A percentile compares a stretch with the other conserved stretches of the same genome.
These are phyloP conservation scores for Euclidia mi DNA, from an alignment of 2,888 invertebrate genomes.

Conservation along the genomic window DNA sequence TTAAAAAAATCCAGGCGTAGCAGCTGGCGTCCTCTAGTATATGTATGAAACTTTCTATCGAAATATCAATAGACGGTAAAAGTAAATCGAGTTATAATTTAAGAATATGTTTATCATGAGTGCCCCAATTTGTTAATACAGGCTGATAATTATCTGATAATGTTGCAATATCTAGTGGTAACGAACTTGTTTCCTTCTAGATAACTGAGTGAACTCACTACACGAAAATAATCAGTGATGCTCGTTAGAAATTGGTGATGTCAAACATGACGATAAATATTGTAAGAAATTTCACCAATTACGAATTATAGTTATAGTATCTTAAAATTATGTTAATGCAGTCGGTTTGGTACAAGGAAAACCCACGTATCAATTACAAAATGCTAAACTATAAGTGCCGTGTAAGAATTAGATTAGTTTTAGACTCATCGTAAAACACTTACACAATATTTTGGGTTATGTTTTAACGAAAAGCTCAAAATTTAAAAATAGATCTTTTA, in stretches of 20 bases:
- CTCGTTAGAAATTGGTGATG: slow-evolving; percentile 50
- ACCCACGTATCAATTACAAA: neutral
- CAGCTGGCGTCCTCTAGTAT: too few relatives aligned
- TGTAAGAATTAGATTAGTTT: too few relatives aligned
- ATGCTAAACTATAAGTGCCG: too few relatives aligned
- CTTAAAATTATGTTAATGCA: slow-evolving; percentile 36
- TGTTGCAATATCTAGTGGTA: slow-evolving; percentile 14
- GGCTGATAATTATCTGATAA: slow-evolving; percentile 48
- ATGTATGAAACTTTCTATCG: too few relatives aligned
- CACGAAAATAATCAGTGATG: slow-evolving; percentile 20
- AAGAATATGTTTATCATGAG: neutral
- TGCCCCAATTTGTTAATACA: slow-evolving; percentile 45
- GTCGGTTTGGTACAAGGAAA: slow-evolving; percentile 33
- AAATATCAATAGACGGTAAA: neutral
- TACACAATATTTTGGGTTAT: too few relatives aligned
- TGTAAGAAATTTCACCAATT: slow-evolving; percentile 43
- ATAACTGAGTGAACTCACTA: slow-evolving; percentile 34
- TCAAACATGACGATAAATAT: slow-evolving; percentile 49
- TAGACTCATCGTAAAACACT: too few relatives aligned
- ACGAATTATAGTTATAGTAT: slow-evolving; percentile 28
- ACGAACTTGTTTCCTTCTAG: slow-evolving; percentile 36
- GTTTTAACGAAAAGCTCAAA: too few relatives aligned
- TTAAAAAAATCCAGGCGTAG: too few relatives aligned
- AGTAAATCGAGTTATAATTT: slow-evolving; percentile 5
- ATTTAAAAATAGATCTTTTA: too few relatives aligned